phyloP scores from a whole-genome alignment of 2,888 invertebrate species.

The Papilio demoleus region DNA sequence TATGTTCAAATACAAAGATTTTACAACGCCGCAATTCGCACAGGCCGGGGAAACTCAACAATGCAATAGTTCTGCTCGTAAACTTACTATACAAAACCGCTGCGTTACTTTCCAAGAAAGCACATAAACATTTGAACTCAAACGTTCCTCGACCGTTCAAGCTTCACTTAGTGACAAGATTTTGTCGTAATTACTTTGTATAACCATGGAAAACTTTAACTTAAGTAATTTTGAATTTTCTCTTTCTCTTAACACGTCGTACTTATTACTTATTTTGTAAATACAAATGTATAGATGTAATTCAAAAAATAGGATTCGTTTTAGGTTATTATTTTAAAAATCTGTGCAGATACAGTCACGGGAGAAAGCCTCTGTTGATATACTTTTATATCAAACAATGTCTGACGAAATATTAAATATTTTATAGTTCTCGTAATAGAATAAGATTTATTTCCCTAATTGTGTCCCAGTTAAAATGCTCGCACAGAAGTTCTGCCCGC shows the following conservation, averaged over 20 bases:
- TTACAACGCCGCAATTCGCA: conserved; percentile 46
- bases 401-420: background rate
- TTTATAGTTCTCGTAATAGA: background rate
- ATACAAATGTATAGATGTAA: no score
- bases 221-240: background rate
- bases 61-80: conserved; percentile 49
- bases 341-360: no score
- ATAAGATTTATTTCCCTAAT: conserved; percentile 23
- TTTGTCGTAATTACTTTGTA: conserved; percentile 18
- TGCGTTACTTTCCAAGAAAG: conserved; percentile 53
- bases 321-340: no score
- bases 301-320: no score
- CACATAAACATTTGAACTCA: conserved; percentile 46
- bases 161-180: conserved; percentile 28
- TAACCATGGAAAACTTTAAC: background rate
- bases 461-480: conserved; percentile 16
- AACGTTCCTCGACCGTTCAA: conserved; percentile 31
- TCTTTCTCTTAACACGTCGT: background rate
- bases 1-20: conserved; percentile 44
- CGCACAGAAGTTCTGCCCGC: conserved; percentile 27
- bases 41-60: conserved; percentile 50
- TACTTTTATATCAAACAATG: no score
- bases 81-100: conserved; percentile 48
- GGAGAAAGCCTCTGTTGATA: no score
- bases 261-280: no score